Conservation (phyloP, 2,888 invertebrate genomes). For the Merodon equestris region DNA sequence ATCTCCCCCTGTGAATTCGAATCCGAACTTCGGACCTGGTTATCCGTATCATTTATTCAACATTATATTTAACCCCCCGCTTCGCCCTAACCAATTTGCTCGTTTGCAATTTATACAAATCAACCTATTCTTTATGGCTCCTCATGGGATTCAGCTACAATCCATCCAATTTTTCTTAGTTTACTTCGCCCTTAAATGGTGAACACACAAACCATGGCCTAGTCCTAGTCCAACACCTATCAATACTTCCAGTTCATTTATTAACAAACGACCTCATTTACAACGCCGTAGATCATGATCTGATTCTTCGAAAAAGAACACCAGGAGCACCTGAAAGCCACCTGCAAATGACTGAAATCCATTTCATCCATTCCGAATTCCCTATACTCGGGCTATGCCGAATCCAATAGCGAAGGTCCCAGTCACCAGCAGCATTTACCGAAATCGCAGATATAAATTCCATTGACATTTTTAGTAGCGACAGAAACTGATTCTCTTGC, state of each 20-base stretch:
- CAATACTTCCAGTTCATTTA: slow-evolving; percentile 60
- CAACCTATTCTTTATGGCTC: no score
- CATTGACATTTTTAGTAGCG: slow-evolving; percentile 66
- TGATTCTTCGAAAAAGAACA: slow-evolving; percentile 35
- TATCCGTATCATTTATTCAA: no score
- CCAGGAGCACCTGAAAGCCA: slow-evolving; percentile 58
- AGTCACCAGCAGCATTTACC: slow-evolving; percentile 42
- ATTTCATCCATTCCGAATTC: slow-evolving; percentile 37
- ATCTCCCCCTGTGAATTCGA: no score
- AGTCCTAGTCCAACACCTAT: slow-evolving; percentile 28
- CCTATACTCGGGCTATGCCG: neutral
- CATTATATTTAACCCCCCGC: no score
- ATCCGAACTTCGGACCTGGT: no score
- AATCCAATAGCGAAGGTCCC: neutral
- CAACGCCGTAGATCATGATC: slow-evolving; percentile 55
- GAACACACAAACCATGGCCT: slow-evolving; percentile 6
- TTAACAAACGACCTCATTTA: slow-evolving; percentile 63
- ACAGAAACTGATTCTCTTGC: slow-evolving; percentile 62
- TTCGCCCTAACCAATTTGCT: no score
- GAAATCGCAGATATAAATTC: slow-evolving; percentile 64
- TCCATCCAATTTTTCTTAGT: slow-evolving; percentile 13
- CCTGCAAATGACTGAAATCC: slow-evolving; percentile 61
- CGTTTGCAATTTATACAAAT: no score
- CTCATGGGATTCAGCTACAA: slow-evolving; percentile 3
- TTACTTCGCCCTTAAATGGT: neutral